A percentile compares a stretch with the other conserved stretches of the same genome.
phyloP scores from a whole-genome alignment of 2,797 vertebrate species.

The Botia kubotai region DNA sequence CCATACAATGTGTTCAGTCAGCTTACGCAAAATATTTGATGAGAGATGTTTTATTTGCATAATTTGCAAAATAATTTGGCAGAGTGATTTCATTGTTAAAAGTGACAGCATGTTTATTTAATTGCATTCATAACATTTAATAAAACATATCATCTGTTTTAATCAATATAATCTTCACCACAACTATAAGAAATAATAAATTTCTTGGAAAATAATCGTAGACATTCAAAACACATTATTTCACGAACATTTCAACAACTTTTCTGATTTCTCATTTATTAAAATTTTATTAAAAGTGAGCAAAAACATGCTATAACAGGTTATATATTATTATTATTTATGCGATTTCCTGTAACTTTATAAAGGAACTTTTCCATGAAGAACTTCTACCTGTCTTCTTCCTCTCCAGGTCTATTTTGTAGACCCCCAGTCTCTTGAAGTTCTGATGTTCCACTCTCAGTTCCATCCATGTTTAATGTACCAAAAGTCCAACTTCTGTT shows the following conservation, averaged over 20 bases:
- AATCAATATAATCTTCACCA: not conserved
- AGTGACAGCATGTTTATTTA: not conserved
- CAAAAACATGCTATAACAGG: not conserved
- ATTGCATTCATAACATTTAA: not conserved
- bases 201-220: too few species aligned
- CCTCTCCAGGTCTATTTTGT: constrained; percentile 19
- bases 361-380: not conserved
- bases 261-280: not conserved
- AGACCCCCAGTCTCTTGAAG: not conserved
- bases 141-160: too few species aligned
- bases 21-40: not conserved
- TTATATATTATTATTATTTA: not conserved
- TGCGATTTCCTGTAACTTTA: not conserved
- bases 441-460: constrained; percentile 10
- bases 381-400: constrained; percentile 38
- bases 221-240: not conserved
- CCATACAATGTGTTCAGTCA: not conserved
- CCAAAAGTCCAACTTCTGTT: constrained; percentile 25
- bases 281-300: not conserved
- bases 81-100: not conserved
- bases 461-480: constrained; percentile 36
- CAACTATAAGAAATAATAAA: not conserved
- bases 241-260: not conserved
- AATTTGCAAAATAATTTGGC: not conserved
- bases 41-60: not conserved